phyloP scores from a whole-genome alignment of 37 sponge, comb jelly and placozoan species.

The Aplysina aerophoba region DNA sequence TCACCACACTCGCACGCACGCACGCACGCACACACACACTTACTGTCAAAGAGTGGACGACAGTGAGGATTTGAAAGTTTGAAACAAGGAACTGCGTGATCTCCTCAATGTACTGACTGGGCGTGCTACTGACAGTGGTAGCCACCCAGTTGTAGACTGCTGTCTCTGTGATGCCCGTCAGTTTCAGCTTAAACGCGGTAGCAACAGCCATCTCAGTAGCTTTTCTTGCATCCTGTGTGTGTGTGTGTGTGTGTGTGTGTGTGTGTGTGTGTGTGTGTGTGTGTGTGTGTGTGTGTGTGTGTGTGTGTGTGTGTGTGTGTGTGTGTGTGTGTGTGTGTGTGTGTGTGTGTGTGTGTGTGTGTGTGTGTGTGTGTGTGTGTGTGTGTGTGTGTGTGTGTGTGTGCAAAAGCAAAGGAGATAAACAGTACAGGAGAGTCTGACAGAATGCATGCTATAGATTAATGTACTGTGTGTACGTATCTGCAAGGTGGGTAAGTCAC shows the following conservation, averaged over 20 bases:
- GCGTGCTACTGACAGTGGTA: conserved; percentile 29
- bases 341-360: conserved; percentile 14
- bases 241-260: too few species aligned
- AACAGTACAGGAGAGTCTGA: background rate
- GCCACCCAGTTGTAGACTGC: conserved; percentile 64
- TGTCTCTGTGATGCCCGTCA: conserved; percentile 36
- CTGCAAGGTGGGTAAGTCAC: too few species aligned
- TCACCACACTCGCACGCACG: background rate
- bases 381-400: conserved; percentile 29
- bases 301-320: conserved; percentile 1
- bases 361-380: conserved; percentile 43
- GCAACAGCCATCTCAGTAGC: conserved; percentile 45
- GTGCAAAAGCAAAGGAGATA: background rate
- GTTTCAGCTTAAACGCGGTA: conserved; percentile 37
- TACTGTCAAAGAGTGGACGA: conserved; percentile 39
- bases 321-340: background rate
- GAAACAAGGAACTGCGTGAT: conserved; percentile 48
- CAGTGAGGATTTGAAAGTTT: conserved; percentile 48
- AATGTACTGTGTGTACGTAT: too few species aligned
- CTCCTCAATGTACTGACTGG: conserved; percentile 67
- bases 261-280: too few species aligned
- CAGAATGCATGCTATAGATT: too few species aligned
- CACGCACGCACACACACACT: background rate
- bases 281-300: background rate
- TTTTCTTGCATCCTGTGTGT: conserved; percentile 63